These are phyloP conservation scores for Crocallis elinguaria DNA, from an alignment of 2,888 invertebrate species.

Conservation along the genomic window DNA sequence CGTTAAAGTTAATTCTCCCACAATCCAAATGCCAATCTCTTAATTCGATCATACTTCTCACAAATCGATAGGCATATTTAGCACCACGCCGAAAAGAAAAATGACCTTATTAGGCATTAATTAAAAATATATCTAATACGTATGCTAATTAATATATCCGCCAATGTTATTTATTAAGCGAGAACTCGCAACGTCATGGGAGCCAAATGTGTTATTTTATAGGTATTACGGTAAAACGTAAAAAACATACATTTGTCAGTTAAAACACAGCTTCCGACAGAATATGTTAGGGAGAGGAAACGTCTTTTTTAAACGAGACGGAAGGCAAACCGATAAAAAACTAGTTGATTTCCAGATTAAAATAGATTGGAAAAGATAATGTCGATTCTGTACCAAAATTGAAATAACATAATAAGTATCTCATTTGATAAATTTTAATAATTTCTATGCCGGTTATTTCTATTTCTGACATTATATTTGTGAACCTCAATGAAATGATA, in stretches of 20 bases:
- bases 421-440: too few species aligned
- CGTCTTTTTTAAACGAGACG: slow-evolving; percentile 18
- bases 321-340: slow-evolving; percentile 6
- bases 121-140: slow-evolving; percentile 28
- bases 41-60: slow-evolving; percentile 16
- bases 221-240: slow-evolving; percentile 45
- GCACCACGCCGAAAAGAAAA: slow-evolving; percentile 13
- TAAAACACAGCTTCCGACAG: slow-evolving; percentile 49
- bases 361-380: neutral
- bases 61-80: slow-evolving; percentile 1
- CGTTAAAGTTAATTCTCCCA: neutral
- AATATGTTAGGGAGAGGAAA: slow-evolving; percentile 36
- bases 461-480: too few species aligned
- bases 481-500: too few species aligned
- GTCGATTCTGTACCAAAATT: neutral
- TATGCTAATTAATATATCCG: slow-evolving; percentile 38
- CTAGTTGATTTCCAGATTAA: neutral
- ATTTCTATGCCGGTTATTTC: too few species aligned
- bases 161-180: slow-evolving; percentile 36
- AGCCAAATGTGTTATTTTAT: slow-evolving; percentile 31
- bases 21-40: neutral
- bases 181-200: slow-evolving; percentile 31
- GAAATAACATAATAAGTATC: neutral
- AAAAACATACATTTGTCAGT: slow-evolving; percentile 55
- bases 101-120: slow-evolving; percentile 23